Conservation (phyloP, 2,888 invertebrate species). For the Morpho deidamia region DNA sequence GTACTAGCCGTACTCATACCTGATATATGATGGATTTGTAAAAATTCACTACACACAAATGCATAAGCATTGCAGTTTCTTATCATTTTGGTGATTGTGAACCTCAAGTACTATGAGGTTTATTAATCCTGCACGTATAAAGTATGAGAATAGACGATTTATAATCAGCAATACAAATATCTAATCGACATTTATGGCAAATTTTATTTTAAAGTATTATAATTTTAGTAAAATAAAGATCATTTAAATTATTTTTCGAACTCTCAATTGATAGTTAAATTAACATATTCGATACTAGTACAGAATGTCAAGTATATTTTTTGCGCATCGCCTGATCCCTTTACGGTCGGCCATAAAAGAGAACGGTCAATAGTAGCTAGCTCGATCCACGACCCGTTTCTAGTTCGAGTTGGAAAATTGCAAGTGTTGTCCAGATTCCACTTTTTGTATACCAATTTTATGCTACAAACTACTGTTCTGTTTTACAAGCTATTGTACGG, state of each 20-base stretch:
- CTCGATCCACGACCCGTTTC: conserved; percentile 25
- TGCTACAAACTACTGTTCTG: conserved; percentile 13
- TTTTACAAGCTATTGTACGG: conserved; percentile 13
- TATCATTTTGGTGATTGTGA: too few species aligned
- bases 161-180: too few species aligned
- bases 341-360: conserved; percentile 58
- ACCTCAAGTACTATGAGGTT: too few species aligned
- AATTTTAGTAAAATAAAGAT: neutral
- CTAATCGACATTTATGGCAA: too few species aligned
- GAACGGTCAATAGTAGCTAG: conserved; percentile 50
- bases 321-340: conserved; percentile 40
- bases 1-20: too few species aligned
- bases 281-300: conserved; percentile 50
- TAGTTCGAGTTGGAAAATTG: conserved; percentile 24
- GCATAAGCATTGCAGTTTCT: too few species aligned
- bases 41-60: too few species aligned
- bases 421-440: conserved; percentile 23
- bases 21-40: too few species aligned
- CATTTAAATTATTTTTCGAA: conserved; percentile 4
- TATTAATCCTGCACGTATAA: too few species aligned
- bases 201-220: neutral
- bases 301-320: conserved; percentile 41
- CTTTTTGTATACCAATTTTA: conserved; percentile 26
- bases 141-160: too few species aligned
- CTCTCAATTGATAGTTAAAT: conserved; percentile 39